Evolutionary conservation across 1,140 invertebrate genomes (phyloP).

Genomic region (Caenorhabditis remanei): DNA sequence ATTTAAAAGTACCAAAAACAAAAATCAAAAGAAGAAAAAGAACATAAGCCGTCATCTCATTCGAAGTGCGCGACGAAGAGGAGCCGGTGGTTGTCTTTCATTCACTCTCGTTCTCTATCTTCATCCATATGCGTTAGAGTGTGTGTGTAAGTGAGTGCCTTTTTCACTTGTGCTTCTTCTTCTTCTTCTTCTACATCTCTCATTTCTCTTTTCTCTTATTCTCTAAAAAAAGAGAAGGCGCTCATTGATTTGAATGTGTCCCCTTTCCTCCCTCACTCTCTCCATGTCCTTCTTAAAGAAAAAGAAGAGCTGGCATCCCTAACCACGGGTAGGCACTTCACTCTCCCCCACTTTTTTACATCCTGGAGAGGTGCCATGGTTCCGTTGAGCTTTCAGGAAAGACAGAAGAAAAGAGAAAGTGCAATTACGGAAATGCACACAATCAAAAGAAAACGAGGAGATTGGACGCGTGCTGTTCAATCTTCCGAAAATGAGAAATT

Average conservation of each 20-base stretch:
- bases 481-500: too few relatives aligned
- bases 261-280: not conserved
- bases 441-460: not conserved
- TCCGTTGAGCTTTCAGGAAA: not conserved
- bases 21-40: too few relatives aligned
- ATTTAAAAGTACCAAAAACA: too few relatives aligned
- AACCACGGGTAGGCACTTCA: not conserved
- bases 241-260: conserved; percentile 50
- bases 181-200: not conserved
- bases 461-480: not conserved
- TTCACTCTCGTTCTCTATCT: not conserved
- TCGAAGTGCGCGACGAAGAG: not conserved
- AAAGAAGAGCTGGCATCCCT: not conserved
- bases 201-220: not conserved
- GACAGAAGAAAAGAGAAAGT: not conserved
- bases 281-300: not conserved
- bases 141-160: conserved; percentile 2
- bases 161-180: conserved; percentile 49
- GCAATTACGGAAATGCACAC: conserved; percentile 36
- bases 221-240: not conserved
- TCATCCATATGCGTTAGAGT: not conserved
- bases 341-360: not conserved
- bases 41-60: not conserved
- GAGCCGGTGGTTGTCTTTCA: not conserved
- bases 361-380: not conserved